Conservation (phyloP, 2,797 vertebrate species). For the Rhabdophis nuchalis region DNA sequence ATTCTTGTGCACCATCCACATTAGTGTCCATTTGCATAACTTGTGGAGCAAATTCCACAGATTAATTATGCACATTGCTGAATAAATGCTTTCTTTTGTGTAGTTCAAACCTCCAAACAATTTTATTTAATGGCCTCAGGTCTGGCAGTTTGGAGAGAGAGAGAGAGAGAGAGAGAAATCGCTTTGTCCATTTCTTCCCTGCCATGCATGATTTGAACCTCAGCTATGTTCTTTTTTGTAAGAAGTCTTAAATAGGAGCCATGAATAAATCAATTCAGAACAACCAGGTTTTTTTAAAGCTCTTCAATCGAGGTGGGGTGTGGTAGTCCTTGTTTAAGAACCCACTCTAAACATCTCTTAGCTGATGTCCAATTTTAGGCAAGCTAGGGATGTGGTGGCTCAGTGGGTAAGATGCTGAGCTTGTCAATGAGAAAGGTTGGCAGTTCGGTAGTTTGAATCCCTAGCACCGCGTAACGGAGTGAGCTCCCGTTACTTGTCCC, state of each 20-base stretch:
- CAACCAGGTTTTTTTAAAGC: neutral
- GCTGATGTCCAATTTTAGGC: neutral
- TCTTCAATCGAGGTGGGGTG: neutral
- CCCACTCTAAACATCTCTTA: neutral
- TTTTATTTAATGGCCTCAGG: neutral
- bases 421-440: no score
- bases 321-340: neutral
- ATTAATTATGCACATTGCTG: neutral
- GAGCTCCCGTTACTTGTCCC: no score
- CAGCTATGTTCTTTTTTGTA: neutral
- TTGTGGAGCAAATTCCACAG: neutral
- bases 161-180: neutral
- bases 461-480: no score
- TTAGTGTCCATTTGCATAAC: neutral
- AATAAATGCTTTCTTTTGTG: neutral
- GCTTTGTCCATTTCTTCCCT: neutral
- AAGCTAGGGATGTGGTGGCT: neutral
- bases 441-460: no score
- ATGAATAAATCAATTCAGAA: neutral
- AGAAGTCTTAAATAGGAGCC: neutral
- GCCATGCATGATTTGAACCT: neutral
- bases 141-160: neutral
- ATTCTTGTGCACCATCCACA: neutral
- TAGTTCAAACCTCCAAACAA: neutral
- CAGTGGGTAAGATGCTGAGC: no score